These are phyloP conservation scores for Pelochelys cantorii DNA, from an alignment of 2,797 vertebrate genomes.

Conservation along the genomic window DNA sequence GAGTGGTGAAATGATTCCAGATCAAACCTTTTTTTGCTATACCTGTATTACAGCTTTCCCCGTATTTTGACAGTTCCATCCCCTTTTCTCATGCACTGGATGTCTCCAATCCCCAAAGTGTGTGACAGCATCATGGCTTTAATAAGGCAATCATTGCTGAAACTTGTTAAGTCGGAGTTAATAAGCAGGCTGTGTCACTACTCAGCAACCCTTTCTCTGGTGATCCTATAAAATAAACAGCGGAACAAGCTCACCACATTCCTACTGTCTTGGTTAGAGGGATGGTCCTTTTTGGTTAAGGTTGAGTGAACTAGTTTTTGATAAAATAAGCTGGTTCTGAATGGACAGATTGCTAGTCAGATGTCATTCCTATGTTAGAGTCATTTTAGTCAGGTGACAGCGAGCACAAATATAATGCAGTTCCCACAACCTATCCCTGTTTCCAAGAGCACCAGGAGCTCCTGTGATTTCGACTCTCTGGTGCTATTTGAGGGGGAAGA, in stretches of 20 bases:
- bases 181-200: not conserved
- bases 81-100: not conserved
- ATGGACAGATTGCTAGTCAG: not conserved
- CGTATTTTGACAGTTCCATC: not conserved
- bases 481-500: not conserved
- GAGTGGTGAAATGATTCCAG: not conserved
- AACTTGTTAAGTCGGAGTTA: not conserved
- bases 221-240: not conserved
- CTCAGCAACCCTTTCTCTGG: not conserved
- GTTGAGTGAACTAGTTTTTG: not conserved
- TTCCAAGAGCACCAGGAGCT: not conserved
- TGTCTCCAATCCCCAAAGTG: not conserved
- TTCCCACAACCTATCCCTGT: not conserved
- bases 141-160: not conserved
- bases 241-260: not conserved
- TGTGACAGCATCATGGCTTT: not conserved
- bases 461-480: not conserved
- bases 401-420: not conserved
- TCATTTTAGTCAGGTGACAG: not conserved
- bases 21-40: not conserved
- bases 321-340: not conserved
- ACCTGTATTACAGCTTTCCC: not conserved
- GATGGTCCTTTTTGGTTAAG: not conserved
- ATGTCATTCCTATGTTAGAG: not conserved
- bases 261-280: not conserved